Percentiles rank a stretch among this genome's conserved stretches.
phyloP scores from a whole-genome alignment of 2,888 invertebrate species.

The Campoletis raptor region DNA sequence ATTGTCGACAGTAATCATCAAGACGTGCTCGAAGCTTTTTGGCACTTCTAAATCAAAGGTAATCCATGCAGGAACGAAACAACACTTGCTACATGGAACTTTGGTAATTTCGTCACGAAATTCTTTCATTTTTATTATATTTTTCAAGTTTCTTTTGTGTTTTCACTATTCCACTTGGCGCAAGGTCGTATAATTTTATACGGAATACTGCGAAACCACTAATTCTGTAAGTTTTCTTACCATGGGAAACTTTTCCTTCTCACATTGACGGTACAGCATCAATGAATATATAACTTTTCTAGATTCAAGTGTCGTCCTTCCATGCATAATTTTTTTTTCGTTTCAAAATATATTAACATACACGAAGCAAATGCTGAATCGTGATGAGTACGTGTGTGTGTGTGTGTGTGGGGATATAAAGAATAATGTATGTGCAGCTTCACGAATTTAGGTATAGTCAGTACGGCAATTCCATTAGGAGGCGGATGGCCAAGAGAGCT shows the following conservation, averaged over 20 bases:
- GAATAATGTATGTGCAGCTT: conserved; percentile 10
- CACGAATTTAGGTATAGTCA: conserved; percentile 58
- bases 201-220: not conserved
- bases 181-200: not conserved
- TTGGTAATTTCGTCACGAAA: not conserved
- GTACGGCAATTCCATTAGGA: conserved; percentile 81
- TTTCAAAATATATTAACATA: not conserved
- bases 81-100: no score
- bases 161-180: not conserved
- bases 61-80: no score
- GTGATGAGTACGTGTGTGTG: not conserved
- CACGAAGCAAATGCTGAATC: not conserved
- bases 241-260: conserved; percentile 13
- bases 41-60: no score
- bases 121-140: not conserved
- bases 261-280: not conserved
- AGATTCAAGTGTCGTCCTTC: conserved; percentile 2
- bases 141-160: not conserved
- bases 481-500: conserved; percentile 71
- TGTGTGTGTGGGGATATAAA: not conserved
- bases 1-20: no score
- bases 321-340: not conserved
- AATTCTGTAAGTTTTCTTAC: not conserved
- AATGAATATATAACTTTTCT: not conserved
- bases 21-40: no score